These are phyloP conservation scores for Damaliscus lunatus DNA, from an alignment of 2,113 vertebrate genomes.

Conservation along the genomic window DNA sequence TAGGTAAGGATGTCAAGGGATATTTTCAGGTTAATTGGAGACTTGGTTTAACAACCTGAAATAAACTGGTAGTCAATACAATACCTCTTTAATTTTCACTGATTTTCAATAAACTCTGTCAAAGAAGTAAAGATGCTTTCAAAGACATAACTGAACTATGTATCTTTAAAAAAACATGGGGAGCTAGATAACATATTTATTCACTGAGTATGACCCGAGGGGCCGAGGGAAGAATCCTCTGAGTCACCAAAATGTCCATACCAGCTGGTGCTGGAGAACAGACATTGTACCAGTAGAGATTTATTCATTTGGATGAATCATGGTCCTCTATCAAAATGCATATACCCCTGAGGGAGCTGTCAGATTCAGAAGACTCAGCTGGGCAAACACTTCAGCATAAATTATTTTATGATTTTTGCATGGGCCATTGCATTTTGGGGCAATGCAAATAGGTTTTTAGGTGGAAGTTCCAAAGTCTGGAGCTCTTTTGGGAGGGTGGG, in stretches of 20 bases:
- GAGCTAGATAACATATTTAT: neutral
- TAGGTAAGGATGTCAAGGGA: neutral
- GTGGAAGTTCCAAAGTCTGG: neutral
- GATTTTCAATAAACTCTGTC: neutral
- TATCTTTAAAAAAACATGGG: neutral
- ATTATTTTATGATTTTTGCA: neutral
- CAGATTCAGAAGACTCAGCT: neutral
- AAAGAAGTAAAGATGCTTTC: neutral
- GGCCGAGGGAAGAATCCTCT: neutral
- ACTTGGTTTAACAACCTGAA: neutral
- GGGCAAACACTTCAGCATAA: neutral
- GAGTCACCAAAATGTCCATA: neutral
- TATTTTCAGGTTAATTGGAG: neutral
- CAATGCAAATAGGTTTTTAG: neutral
- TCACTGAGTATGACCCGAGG: neutral
- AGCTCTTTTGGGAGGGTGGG: neutral
- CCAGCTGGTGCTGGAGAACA: neutral
- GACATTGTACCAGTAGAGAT: neutral
- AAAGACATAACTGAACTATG: neutral
- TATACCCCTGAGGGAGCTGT: neutral
- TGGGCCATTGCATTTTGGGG: neutral
- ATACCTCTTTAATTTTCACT: neutral
- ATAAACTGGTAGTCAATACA: neutral
- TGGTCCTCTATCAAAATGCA: neutral
- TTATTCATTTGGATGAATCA: neutral